Conservation (phyloP, 2,113 vertebrate genomes). For the Reinhardtius hippoglossoides region DNA sequence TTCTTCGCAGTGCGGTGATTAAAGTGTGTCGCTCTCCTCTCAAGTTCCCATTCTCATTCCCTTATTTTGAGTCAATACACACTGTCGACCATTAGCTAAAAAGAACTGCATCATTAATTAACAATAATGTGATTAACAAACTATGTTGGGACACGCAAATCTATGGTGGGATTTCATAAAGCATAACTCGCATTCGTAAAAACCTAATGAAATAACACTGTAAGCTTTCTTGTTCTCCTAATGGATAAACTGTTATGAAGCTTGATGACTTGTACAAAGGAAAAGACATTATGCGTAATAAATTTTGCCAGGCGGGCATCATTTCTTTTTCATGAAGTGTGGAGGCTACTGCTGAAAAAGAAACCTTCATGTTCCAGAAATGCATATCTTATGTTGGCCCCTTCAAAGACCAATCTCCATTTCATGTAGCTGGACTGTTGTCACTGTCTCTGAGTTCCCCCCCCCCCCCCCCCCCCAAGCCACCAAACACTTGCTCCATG, state of each 20-base stretch:
- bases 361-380: slow-evolving; percentile 61
- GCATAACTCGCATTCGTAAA: slow-evolving; percentile 56
- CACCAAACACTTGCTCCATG: slow-evolving; percentile 66
- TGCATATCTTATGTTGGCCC: slow-evolving; percentile 66
- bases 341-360: slow-evolving; percentile 23
- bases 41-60: slow-evolving; percentile 44
- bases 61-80: slow-evolving; percentile 55
- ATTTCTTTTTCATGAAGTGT: slow-evolving; percentile 70
- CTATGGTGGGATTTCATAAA: slow-evolving; percentile 69
- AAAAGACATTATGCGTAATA: slow-evolving; percentile 68
- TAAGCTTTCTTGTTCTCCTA: slow-evolving; percentile 62
- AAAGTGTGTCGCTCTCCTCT: slow-evolving; percentile 49
- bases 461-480: slow-evolving; percentile 21
- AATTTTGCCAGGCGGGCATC: slow-evolving; percentile 54
- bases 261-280: slow-evolving; percentile 64
- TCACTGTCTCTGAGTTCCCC: slow-evolving; percentile 42
- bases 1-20: slow-evolving; percentile 48
- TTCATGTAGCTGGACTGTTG: slow-evolving; percentile 64
- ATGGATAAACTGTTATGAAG: slow-evolving; percentile 67
- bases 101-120: slow-evolving; percentile 68
- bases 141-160: slow-evolving; percentile 45
- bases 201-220: slow-evolving; percentile 65
- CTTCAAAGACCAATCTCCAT: slow-evolving; percentile 50
- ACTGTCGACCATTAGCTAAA: slow-evolving; percentile 59
- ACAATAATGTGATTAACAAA: slow-evolving; percentile 67